A percentile compares a stretch with the other conserved stretches of the same genome.
Conservation (phyloP, 1,140 invertebrate genomes). For the Magallana gigas region DNA sequence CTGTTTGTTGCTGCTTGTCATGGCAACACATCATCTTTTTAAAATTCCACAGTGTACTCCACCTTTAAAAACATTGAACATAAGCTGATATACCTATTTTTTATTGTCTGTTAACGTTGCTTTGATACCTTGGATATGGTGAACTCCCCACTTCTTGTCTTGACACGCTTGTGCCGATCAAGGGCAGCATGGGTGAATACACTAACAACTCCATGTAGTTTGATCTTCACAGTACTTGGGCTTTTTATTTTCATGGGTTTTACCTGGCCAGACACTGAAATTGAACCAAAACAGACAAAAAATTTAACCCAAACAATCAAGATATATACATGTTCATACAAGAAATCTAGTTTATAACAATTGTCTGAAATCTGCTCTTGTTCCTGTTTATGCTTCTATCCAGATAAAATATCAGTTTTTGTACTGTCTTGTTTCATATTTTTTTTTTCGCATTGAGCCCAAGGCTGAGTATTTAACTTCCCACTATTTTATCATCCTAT, state of each 20-base stretch:
- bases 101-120: constrained; percentile 18
- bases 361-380: neutral
- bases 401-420: too few species aligned
- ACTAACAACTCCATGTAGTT: constrained; percentile 21
- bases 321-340: neutral
- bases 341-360: neutral
- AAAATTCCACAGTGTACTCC: constrained; percentile 8
- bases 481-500: too few species aligned
- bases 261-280: neutral
- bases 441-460: too few species aligned
- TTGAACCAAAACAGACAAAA: constrained; percentile 16
- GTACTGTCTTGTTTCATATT: too few species aligned
- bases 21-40: neutral
- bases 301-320: neutral
- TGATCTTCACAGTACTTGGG: neutral
- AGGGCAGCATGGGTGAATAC: constrained; percentile 13
- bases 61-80: constrained; percentile 19
- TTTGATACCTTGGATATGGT: constrained; percentile 22
- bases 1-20: constrained; percentile 3
- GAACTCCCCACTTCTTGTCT: neutral
- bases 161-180: constrained; percentile 12
- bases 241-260: neutral
- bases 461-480: too few species aligned
- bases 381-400: too few species aligned
- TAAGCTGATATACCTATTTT: neutral